phyloP scores from a whole-genome alignment of 1,140 invertebrate genomes.

The Cyphomyrmex costatus region DNA sequence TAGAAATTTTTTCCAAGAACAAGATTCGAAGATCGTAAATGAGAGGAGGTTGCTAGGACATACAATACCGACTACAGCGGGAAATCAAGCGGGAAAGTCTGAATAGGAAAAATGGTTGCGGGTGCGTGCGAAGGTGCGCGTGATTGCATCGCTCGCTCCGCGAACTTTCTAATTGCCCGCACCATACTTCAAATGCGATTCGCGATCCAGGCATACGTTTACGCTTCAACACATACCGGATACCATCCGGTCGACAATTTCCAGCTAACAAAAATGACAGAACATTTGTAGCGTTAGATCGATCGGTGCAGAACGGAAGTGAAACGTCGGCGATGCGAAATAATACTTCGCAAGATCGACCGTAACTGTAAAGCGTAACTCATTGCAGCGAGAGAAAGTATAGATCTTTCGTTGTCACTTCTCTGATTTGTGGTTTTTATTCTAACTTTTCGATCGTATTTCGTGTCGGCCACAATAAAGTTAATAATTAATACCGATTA shows the following conservation, averaged over 20 bases:
- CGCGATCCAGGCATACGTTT: not conserved
- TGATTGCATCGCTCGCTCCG: conserved; percentile 28
- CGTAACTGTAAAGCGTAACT: conserved; percentile 23
- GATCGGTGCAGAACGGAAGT: conserved; percentile 18
- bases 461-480: not conserved
- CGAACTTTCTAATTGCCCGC: conserved; percentile 57
- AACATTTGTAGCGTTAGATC: not conserved
- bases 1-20: not conserved
- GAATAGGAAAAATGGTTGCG: conserved; percentile 30
- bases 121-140: conserved; percentile 40
- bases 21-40: not conserved
- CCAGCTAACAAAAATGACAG: conserved; percentile 37
- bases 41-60: not conserved
- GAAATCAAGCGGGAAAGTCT: conserved; percentile 8
- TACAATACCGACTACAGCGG: not conserved
- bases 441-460: not conserved
- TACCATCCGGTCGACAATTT: conserved; percentile 24
- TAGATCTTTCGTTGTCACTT: conserved; percentile 17
- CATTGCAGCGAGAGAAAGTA: conserved; percentile 30
- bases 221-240: not conserved
- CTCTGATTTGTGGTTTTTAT: not conserved
- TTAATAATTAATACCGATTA: conserved; percentile 5
- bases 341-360: conserved; percentile 27
- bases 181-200: conserved; percentile 27
- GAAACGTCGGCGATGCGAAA: conserved; percentile 48